Percentiles rank a stretch among this genome's conserved stretches.
These are phyloP conservation scores for Calyptommatus sinebrachiatus DNA, from an alignment of 2,113 vertebrate genomes.

Conservation along the genomic window DNA sequence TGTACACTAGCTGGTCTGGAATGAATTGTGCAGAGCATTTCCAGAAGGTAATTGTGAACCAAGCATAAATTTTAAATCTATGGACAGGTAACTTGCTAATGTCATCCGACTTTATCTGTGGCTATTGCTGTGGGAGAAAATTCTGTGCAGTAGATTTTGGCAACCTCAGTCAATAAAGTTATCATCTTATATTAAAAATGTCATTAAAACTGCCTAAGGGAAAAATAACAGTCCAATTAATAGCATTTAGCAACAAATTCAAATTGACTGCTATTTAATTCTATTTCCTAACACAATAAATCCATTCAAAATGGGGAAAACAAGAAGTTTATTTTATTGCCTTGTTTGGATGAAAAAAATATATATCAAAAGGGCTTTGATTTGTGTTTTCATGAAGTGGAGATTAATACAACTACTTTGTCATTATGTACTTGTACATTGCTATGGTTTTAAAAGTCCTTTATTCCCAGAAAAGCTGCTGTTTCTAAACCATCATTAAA, in stretches of 20 bases:
- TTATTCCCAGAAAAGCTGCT: background rate
- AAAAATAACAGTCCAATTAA: slow-evolving; percentile 45
- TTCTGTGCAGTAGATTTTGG: slow-evolving; percentile 33
- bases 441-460: slow-evolving; percentile 25
- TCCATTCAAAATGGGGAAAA: slow-evolving; percentile 20
- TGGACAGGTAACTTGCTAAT: slow-evolving; percentile 33
- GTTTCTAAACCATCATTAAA: background rate
- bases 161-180: slow-evolving; percentile 42
- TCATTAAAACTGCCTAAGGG: slow-evolving; percentile 27
- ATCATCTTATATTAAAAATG: slow-evolving; percentile 44
- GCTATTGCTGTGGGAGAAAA: slow-evolving; percentile 34
- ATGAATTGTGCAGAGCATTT: no score
- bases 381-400: slow-evolving; percentile 30
- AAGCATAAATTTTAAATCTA: background rate
- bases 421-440: slow-evolving; percentile 7
- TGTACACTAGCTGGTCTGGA: no score
- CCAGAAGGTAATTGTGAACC: no score
- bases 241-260: slow-evolving; percentile 44
- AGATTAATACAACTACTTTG: slow-evolving; percentile 26
- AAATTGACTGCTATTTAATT: slow-evolving; percentile 57
- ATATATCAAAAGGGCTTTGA: slow-evolving; percentile 23
- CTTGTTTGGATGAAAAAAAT: slow-evolving; percentile 2
- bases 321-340: slow-evolving; percentile 21
- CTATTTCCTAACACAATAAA: slow-evolving; percentile 9
- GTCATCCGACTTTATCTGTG: slow-evolving; percentile 30